Evolutionary conservation across 35 echinoderm and acorn worm genomes (phyloP).

Genomic region (Holothuria glaberrima): DNA sequence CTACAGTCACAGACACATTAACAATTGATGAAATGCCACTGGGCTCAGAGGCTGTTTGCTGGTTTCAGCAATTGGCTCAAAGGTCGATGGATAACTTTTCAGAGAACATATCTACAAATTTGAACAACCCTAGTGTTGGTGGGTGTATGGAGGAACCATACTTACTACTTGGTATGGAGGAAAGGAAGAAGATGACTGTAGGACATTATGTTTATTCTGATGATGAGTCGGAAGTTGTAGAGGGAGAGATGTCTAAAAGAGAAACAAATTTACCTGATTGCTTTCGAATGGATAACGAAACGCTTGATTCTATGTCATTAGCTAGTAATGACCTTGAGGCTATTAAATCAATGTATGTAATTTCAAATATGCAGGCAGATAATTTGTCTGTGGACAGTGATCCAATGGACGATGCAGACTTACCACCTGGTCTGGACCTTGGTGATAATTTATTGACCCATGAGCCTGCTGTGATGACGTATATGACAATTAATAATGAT

Average conservation of each 20-base stretch:
- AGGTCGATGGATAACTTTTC: conserved; percentile 91
- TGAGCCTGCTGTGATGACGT: conserved; percentile 90
- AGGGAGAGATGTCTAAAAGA: conserved; percentile 55
- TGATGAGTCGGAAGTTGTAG: conserved; percentile 93
- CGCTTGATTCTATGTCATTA: conserved; percentile 78
- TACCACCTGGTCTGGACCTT: conserved; percentile 68
- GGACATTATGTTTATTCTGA: conserved; percentile 97
- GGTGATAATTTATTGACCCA: conserved; percentile 64
- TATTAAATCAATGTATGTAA: conserved; percentile 95
- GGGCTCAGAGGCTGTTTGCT: conserved; percentile 90
- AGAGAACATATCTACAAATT: conserved; percentile 79
- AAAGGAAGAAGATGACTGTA: conserved; percentile 70
- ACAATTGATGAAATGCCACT: conserved; percentile 94
- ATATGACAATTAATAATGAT: conserved; percentile 95
- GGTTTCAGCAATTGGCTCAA: conserved; percentile 76
- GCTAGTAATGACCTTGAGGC: conserved; percentile 85
- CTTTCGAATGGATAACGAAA: conserved; percentile 72
- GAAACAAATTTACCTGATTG: conserved; percentile 41
- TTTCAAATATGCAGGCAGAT: conserved; percentile 85
- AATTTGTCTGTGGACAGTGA: conserved; percentile 84
- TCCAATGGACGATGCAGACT: conserved; percentile 63
- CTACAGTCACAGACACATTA: conserved; percentile 73
- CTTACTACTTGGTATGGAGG: conserved; percentile 67
- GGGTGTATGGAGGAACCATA: conserved; percentile 80
- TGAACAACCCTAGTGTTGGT: conserved; percentile 81